phyloP scores from a whole-genome alignment of 2,113 vertebrate genomes.

The Lepus timidus region DNA sequence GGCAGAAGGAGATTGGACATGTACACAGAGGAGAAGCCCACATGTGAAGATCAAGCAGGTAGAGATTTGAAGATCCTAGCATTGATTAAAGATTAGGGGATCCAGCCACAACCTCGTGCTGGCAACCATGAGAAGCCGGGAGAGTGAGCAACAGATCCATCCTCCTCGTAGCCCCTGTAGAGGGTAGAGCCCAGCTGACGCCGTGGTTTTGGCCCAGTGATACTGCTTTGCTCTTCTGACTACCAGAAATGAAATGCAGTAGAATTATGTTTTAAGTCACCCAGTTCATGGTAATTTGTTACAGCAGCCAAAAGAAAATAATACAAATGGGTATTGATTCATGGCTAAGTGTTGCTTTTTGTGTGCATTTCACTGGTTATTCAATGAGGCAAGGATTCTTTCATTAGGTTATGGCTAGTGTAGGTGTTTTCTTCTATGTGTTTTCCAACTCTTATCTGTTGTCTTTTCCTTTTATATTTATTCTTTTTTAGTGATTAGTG shows the following conservation, averaged over 20 bases:
- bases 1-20: background rate
- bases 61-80: background rate
- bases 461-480: background rate
- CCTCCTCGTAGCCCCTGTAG: background rate
- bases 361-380: background rate
- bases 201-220: background rate
- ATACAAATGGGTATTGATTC: background rate
- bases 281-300: background rate
- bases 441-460: background rate
- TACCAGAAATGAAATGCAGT: background rate
- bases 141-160: background rate
- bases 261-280: background rate
- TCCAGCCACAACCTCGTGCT: background rate
- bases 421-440: background rate
- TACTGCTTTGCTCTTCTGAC: background rate
- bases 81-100: background rate
- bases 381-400: conserved; percentile 37
- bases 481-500: background rate
- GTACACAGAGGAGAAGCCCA: background rate
- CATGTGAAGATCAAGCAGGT: background rate
- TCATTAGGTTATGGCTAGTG: background rate
- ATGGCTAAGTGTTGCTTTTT: conserved; percentile 3
- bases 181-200: background rate
- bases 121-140: background rate
- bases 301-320: background rate